Evolutionary conservation across 2,113 vertebrate genomes (phyloP).

Genomic region (Leptobrachium leishanense): DNA sequence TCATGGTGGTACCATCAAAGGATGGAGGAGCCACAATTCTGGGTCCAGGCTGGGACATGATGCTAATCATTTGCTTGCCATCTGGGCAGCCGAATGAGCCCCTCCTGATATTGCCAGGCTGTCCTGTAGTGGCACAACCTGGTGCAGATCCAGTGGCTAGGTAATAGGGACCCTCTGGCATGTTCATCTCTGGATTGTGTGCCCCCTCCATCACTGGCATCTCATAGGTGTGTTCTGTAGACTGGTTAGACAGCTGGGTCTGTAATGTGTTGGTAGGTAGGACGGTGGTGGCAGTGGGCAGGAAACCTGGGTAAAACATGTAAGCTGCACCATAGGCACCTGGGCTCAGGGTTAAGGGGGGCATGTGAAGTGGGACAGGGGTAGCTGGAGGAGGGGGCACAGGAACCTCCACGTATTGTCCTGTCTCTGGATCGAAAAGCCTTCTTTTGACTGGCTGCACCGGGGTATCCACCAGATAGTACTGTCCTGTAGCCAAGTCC

Average conservation of each 20-base stretch:
- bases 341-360: constrained; percentile 78
- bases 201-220: constrained; percentile 47
- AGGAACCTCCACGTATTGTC: constrained; percentile 91
- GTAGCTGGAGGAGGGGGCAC: constrained; percentile 72
- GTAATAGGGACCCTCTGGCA: constrained; percentile 84
- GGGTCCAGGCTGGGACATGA: constrained; percentile 81
- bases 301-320: constrained; percentile 90
- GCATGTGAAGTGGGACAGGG: constrained; percentile 72
- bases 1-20: constrained; percentile 96
- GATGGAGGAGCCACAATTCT: constrained; percentile 88
- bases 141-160: constrained; percentile 70
- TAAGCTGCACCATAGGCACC: constrained; percentile 82
- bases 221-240: constrained; percentile 51
- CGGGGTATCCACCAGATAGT: constrained; percentile 90
- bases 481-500: constrained; percentile 89
- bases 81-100: constrained; percentile 54
- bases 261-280: constrained; percentile 72
- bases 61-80: constrained; percentile 84
- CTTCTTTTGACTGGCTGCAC: constrained; percentile 80
- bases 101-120: constrained; percentile 30
- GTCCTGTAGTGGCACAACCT: constrained; percentile 46
- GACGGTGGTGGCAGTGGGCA: constrained; percentile 64
- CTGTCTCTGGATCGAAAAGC: constrained; percentile 91
- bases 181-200: constrained; percentile 60
- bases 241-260: constrained; percentile 65